Evolutionary conservation across 23 tunicate species (phyloP).

Genomic region (Pegea sp.): DNA sequence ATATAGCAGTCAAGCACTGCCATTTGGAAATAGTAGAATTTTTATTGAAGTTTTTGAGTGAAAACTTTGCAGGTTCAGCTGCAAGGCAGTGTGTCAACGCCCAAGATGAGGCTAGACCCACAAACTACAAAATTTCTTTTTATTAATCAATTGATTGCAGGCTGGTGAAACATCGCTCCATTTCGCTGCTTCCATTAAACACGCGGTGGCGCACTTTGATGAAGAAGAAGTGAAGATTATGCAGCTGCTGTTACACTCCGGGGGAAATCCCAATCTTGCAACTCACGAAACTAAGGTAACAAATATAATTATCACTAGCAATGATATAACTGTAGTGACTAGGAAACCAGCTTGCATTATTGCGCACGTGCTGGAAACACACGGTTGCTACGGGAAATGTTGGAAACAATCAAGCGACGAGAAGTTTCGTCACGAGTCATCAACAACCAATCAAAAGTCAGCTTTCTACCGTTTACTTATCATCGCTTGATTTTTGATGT

Average conservation of each 20-base stretch:
- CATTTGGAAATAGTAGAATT: conserved; percentile 22
- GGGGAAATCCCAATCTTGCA: conserved; percentile 59
- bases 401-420: conserved; percentile 31
- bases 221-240: conserved; percentile 49
- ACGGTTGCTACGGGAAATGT: conserved; percentile 11
- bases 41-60: conserved; percentile 30
- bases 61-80: conserved; percentile 26
- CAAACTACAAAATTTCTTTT: no score
- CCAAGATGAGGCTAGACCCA: conserved; percentile 52
- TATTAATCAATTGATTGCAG: no score
- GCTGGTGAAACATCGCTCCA: conserved; percentile 83
- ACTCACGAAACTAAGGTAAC: not conserved
- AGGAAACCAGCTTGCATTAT: conserved; percentile 85
- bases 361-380: conserved; percentile 65
- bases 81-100: conserved; percentile 63
- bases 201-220: conserved; percentile 32
- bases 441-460: conserved; percentile 73
- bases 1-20: conserved; percentile 73
- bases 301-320: conserved; percentile 3
- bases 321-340: not conserved
- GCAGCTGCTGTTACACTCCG: conserved; percentile 18
- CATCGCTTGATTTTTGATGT: not conserved
- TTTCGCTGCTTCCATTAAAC: conserved; percentile 59
- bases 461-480: not conserved
- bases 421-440: conserved; percentile 41